A percentile compares a stretch with the other conserved stretches of the same genome.
Evolutionary conservation across 2,888 invertebrate species (phyloP).

Genomic region (Apodemia hepburni): DNA sequence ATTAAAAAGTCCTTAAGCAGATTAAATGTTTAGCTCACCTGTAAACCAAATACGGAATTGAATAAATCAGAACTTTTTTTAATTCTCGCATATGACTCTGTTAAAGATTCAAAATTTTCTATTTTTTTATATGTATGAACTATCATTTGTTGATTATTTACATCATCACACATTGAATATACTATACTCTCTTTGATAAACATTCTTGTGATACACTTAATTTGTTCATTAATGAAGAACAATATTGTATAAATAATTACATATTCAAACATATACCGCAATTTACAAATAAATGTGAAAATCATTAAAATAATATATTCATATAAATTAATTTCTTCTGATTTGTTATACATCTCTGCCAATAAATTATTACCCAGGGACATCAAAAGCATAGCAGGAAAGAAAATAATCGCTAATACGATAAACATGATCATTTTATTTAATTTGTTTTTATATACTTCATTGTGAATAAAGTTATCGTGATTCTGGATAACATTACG

Average conservation of each 20-base stretch:
- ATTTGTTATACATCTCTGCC: not conserved
- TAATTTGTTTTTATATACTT: not conserved
- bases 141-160: not conserved
- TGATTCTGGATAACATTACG: not conserved
- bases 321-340: not conserved
- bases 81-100: not conserved
- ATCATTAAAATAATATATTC: not conserved
- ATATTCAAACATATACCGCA: slow-evolving; percentile 2
- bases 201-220: not conserved
- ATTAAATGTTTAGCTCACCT: not conserved
- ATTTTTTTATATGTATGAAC: not conserved
- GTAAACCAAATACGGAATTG: not conserved
- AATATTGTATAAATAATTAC: not conserved
- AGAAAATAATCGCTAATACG: not conserved
- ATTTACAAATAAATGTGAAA: not conserved
- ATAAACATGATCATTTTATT: not conserved
- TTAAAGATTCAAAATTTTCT: not conserved
- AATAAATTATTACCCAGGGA: not conserved
- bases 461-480: not conserved
- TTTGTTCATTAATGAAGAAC: not conserved
- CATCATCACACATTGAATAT: not conserved
- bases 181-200: not conserved
- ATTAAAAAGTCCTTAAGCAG: too few relatives aligned
- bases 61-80: slow-evolving; percentile 3
- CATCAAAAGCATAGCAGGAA: not conserved